Conservation (phyloP, 2,113 vertebrate genomes). For the Furnarius figulus region DNA sequence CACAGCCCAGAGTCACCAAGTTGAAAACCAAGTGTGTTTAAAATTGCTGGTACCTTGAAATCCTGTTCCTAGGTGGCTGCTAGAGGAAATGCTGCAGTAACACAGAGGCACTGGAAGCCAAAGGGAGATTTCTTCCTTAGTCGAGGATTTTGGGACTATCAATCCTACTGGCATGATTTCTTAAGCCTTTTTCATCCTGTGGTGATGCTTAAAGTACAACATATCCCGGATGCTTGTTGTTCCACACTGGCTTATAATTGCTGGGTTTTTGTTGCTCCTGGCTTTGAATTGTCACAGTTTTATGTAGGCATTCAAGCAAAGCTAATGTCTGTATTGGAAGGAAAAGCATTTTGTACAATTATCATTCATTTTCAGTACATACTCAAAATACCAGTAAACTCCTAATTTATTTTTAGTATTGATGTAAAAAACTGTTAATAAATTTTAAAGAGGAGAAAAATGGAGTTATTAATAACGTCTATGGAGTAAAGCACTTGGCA, state of each 20-base stretch:
- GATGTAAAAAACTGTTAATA: not conserved
- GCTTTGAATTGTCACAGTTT: not conserved
- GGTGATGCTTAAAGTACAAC: not conserved
- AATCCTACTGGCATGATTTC: not conserved
- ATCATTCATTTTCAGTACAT: not conserved
- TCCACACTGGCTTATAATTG: not conserved
- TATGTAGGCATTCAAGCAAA: not conserved
- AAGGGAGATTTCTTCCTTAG: not conserved
- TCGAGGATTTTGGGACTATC: not conserved
- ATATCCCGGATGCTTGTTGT: not conserved
- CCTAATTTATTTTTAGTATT: not conserved
- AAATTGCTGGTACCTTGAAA: not conserved
- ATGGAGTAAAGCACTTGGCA: not conserved
- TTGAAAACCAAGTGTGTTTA: not conserved
- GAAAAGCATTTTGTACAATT: not conserved
- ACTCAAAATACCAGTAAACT: not conserved
- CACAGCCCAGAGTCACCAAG: not conserved
- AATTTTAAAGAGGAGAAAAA: not conserved
- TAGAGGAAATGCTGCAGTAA: not conserved
- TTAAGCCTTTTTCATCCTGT: not conserved
- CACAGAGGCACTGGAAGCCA: rapidly evolving
- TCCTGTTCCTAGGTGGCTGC: not conserved
- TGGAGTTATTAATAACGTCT: not conserved
- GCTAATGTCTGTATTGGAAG: not conserved
- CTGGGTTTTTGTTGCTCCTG: not conserved